These are phyloP conservation scores for Nibea coibor DNA, from an alignment of 2,113 vertebrate species.

Conservation along the genomic window DNA sequence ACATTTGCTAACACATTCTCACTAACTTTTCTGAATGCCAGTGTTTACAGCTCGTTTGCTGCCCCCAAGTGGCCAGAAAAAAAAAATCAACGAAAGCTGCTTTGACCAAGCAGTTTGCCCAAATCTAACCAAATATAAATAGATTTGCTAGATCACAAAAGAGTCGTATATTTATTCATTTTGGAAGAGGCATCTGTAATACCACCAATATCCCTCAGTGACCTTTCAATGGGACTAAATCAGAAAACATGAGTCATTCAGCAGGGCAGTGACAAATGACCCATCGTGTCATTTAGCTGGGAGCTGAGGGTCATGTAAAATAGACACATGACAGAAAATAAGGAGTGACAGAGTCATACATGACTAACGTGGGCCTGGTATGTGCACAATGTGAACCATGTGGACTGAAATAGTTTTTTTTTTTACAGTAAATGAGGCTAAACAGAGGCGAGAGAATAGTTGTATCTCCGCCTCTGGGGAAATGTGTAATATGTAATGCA, in stretches of 20 bases:
- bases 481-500: background rate
- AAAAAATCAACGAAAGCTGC: background rate
- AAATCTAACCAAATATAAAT: background rate
- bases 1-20: too few species aligned
- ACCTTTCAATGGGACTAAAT: too few species aligned
- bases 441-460: slow-evolving; percentile 14
- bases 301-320: background rate
- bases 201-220: too few species aligned
- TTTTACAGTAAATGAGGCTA: slow-evolving; percentile 20
- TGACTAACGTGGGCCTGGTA: background rate
- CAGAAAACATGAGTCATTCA: too few species aligned
- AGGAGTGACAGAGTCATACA: background rate
- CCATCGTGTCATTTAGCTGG: too few species aligned
- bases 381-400: slow-evolving; percentile 30
- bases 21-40: background rate
- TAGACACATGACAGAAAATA: background rate
- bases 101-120: background rate
- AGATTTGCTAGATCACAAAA: too few species aligned
- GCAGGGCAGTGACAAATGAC: too few species aligned
- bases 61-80: background rate
- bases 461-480: slow-evolving; percentile 18
- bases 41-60: background rate
- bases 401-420: slow-evolving; percentile 7
- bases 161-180: too few species aligned
- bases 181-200: too few species aligned